Evolutionary conservation across 23 tunicate genomes (phyloP).

Genomic region (Ciona savignyi): DNA sequence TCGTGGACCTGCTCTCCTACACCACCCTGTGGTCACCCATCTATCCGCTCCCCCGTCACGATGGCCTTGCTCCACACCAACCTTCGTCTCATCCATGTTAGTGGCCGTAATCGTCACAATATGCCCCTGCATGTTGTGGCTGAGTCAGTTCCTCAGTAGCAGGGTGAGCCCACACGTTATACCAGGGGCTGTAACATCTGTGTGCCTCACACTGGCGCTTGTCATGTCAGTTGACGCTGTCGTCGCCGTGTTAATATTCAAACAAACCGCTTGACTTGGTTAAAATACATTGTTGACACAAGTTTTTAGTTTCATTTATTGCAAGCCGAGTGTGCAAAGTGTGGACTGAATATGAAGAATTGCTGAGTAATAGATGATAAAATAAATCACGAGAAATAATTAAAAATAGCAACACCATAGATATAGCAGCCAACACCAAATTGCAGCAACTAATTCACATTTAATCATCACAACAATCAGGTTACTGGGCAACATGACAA

Average conservation of each 20-base stretch:
- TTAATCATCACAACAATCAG: not conserved
- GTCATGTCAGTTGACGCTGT: not conserved
- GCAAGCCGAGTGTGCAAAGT: not conserved
- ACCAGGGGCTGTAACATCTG: not conserved
- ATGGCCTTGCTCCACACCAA: not conserved
- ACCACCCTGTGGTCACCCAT: not conserved
- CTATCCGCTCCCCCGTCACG: not conserved
- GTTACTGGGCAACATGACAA: not conserved
- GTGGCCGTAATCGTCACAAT: not conserved
- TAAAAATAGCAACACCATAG: not conserved
- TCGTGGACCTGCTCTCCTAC: not conserved
- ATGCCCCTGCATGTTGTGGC: not conserved
- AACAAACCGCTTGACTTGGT: not conserved
- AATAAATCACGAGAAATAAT: not conserved
- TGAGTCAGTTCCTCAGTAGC: not conserved
- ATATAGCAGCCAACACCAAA: not conserved
- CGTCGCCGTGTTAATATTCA: not conserved
- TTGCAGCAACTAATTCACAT: not conserved
- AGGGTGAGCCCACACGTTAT: not conserved
- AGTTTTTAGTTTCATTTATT: not conserved
- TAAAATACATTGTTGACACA: not conserved
- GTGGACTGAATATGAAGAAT: conserved; percentile 13
- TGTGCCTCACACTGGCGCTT: not conserved
- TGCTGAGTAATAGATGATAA: not conserved
- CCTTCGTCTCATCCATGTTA: not conserved